Base-by-base conservation (phyloP, 1,140 invertebrate genomes). In the Anadara kagoshimensis region DNA sequence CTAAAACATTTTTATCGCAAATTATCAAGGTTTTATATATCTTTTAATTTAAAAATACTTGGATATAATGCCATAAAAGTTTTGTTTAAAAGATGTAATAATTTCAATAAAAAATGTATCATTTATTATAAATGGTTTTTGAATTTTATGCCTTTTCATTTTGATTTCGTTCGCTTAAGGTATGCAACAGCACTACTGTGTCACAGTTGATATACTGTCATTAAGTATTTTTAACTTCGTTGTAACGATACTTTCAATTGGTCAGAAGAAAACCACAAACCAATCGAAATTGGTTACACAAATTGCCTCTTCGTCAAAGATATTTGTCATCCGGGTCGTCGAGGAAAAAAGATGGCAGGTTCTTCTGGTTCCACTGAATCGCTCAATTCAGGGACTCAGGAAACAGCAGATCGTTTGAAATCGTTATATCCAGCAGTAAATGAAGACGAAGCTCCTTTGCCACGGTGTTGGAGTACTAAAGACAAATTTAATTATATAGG, bases 401-500 rank as follows among this genome's bases (percentile, higher is more conserved):
- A 83, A 14, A 75, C 75, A 59, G 57, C 78, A 20, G 86, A 87
- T 78, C 81, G 81, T 43, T 68, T 89, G 26, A 87, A 84, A 78
- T 67, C 64, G 41, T 92, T 98, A 63, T 99, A 99, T 93, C 97
- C 97, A 56, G 95, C 97, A 92, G 97, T 98, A 72, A 96, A 98
- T 90, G 96, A 98, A 92, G 93, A 94, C 64, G 96, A 98, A 90
- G 97, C 96, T 56, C 96, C 97, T 70, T 89, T 99, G 85, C 98
- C 98, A 57, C 92, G 96, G 86, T 94, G 95, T 72, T 99, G 98
- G 98, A 99, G 96, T 90, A 93, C 96, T 47, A 98, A 98, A 89
- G 97, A 99, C 91, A 99, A 98, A 92, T 98, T 94, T 91, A 96
- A 94, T 90, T 98, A 95, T 89, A 97, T 99, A 85, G 96, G 96